These are phyloP conservation scores for Cantharis rustica DNA, from an alignment of 2,888 invertebrate species.

Conservation along the genomic window DNA sequence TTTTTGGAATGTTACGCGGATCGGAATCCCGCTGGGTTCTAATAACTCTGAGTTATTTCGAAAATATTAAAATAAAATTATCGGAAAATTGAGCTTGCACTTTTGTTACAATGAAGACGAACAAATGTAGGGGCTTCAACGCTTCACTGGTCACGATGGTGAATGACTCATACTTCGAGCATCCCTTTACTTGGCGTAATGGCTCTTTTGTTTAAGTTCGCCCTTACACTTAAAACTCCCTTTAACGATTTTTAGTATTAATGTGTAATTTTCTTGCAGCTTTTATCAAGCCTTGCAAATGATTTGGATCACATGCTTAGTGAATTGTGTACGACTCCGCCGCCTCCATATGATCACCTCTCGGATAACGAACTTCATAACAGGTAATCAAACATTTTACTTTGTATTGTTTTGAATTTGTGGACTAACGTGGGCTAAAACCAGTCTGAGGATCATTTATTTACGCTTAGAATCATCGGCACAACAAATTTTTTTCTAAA, in stretches of 20 bases:
- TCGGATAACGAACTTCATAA: slow-evolving; percentile 46
- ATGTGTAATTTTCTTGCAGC: slow-evolving; percentile 61
- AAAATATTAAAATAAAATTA: neutral
- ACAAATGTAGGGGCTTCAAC: slow-evolving; percentile 36
- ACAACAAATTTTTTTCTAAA: neutral
- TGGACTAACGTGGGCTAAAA: neutral
- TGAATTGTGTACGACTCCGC: slow-evolving; percentile 75
- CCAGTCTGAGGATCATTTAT: neutral
- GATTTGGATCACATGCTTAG: slow-evolving; percentile 87
- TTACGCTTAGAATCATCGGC: neutral
- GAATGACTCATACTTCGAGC: slow-evolving; percentile 39
- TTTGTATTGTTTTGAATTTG: neutral
- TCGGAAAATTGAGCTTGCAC: neutral
- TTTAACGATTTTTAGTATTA: slow-evolving; percentile 15
- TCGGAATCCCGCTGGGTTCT: neutral
- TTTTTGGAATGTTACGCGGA: neutral
- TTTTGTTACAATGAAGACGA: slow-evolving; percentile 9
- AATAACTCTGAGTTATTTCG: neutral
- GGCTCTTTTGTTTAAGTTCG: slow-evolving; percentile 32
- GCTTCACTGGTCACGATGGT: slow-evolving; percentile 36
- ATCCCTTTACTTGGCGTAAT: slow-evolving; percentile 34
- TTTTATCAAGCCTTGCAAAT: slow-evolving; percentile 79
- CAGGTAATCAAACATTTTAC: slow-evolving; percentile 34
- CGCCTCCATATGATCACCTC: slow-evolving; percentile 50
- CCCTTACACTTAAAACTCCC: neutral